Evolutionary conservation across 2,113 vertebrate species (phyloP).

Genomic region (Antechinus stuartii): DNA sequence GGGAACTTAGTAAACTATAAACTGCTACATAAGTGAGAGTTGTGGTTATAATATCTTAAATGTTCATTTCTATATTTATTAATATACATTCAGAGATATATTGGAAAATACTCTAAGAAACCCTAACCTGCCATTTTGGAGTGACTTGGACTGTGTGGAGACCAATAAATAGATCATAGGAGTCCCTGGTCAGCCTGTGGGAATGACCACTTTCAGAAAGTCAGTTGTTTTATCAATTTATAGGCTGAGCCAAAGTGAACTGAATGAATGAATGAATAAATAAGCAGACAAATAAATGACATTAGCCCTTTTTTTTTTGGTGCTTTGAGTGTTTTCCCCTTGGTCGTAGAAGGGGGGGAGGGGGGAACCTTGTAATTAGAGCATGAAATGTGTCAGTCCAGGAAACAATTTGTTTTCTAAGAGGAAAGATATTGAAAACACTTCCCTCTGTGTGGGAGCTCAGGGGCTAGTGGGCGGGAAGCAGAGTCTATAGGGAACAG

Average conservation of each 20-base stretch:
- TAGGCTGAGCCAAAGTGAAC: not conserved
- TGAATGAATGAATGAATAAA: not conserved
- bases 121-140: too few relatives aligned
- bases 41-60: too few relatives aligned
- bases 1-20: too few relatives aligned
- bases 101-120: too few relatives aligned
- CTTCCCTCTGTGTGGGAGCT: not conserved
- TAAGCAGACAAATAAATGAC: not conserved
- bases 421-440: not conserved
- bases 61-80: too few relatives aligned
- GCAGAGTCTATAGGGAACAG: not conserved
- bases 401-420: not conserved
- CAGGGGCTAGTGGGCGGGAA: not conserved
- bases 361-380: not conserved
- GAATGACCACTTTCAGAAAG: not conserved
- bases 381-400: not conserved
- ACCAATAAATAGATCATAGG: too few relatives aligned
- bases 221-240: not conserved
- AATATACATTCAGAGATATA: too few relatives aligned
- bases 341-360: not conserved
- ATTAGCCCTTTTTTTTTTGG: not conserved
- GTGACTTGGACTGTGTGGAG: too few relatives aligned
- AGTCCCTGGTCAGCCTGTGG: not conserved
- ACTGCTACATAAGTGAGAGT: too few relatives aligned
- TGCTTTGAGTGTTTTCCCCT: not conserved